Base-by-base conservation (phyloP, 2,888 invertebrate genomes). In the Euplagia quadripunctaria region DNA sequence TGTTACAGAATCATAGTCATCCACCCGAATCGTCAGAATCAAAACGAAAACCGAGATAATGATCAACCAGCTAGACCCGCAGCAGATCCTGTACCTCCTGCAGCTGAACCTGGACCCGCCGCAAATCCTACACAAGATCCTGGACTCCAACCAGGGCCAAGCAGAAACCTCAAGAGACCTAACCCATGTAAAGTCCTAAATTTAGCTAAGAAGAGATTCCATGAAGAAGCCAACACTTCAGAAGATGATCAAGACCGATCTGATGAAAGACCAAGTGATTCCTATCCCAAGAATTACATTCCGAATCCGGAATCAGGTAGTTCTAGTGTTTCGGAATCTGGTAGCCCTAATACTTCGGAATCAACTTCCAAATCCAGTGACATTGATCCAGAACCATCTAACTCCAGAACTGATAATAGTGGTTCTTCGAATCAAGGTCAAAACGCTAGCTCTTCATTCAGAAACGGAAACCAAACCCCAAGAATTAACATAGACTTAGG, bases 1-100 rank as follows among this genome's bases (percentile, higher is more conserved):
- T 12, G 67, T 58, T 49, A 9, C 81, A 84, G 84, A 9, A 80
- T 84, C 0, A 84, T 84, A 42, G 84, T 84, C 0, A 82, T 84
- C 0, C 84, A 84, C 1, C 84, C 84, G 0, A 82, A 77, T 20
- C 64, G 71, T 11, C 68, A n/a, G 12, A 65, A 51, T 14, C 42
- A 41, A 31, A 65, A 65, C 12, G 42, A 51, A 20, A 63, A 68
- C 12, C 49, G 7, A 20, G 31, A 63, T 0, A n/a, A 68, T 31
- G 31, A 6, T 6, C 51, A 51, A 11, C 17, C 0, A 7, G 9
- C 8, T 9, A 5, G 3, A 5, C 52, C 42, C 1, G n/a, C 42
- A n/a, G 46, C 46, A 17, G 31, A 49, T 17, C 66, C 66, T 41
- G 51, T 4, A 31, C 51, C 66, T 51, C 51, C 66, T 51, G 51